Evolutionary conservation across 2,797 vertebrate genomes (phyloP).

Genomic region (Alca torda): DNA sequence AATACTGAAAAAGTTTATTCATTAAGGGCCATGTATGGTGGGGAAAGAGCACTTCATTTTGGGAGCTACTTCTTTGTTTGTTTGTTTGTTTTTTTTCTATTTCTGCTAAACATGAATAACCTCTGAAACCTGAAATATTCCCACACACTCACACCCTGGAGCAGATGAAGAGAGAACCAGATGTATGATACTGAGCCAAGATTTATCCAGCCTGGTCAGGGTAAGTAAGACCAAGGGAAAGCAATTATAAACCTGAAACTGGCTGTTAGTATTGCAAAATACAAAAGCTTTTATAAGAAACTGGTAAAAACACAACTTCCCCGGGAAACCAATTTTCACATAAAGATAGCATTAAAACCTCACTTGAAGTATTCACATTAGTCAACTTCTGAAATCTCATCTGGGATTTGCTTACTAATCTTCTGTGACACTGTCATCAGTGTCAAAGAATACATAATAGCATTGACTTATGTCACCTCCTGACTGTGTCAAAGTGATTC

Average conservation of each 20-base stretch:
- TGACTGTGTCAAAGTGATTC: background rate
- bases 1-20: background rate
- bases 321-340: background rate
- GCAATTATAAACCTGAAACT: background rate
- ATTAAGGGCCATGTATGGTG: conserved; percentile 6
- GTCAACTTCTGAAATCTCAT: background rate
- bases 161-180: conserved; percentile 53
- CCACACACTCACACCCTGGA: conserved; percentile 5
- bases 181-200: conserved; percentile 43
- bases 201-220: background rate
- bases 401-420: background rate
- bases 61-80: background rate
- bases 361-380: background rate
- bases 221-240: background rate
- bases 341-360: background rate
- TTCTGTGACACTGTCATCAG: background rate
- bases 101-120: conserved; percentile 4
- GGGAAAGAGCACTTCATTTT: background rate
- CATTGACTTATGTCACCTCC: background rate
- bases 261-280: background rate
- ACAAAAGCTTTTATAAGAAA: background rate
- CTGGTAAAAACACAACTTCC: background rate
- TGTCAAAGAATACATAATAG: background rate
- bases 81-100: conserved; percentile 53
- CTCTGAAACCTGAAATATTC: conserved; percentile 33